Base-by-base conservation (phyloP, 1,140 invertebrate species). In the Megalopta genalis region DNA sequence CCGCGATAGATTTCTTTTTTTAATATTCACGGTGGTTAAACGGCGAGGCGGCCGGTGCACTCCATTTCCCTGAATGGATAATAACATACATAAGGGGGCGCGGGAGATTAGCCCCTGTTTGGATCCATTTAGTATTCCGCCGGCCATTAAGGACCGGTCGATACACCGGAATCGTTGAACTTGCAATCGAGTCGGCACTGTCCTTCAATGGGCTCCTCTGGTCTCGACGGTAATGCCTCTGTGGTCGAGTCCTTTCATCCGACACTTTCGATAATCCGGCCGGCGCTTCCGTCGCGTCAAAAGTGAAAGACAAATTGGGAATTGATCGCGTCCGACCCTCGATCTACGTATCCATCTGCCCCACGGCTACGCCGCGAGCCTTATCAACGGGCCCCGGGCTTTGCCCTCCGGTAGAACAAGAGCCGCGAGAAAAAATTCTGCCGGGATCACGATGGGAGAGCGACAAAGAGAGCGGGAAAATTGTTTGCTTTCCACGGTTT, bases 31-130 rank as follows among this genome's bases (percentile, higher is more conserved):
- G 9, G 9, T 46, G 10, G 42, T 46, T 14, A 46, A 46, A 3
- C 42, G 10, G 12, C 14, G 42, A 12, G 14, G 42, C 10, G 12
- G 42, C 14, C 42, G 42, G 12, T 46, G 42, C 10, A 46, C 9
- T 46, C 42, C 10, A 46, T 46, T 14, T 12, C 42, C 2, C 42
- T 21, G 72, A 64, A 81, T 65, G 71, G 21, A 83, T 52, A 73
- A 76, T 67, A 37, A 37, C 68, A 60, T 71, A 72, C 77, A 79
- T 59, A 80, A 82, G 74, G 63, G 75, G 37, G 42, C 14, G 42
- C 37, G 52, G 62, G 46, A 60, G 74, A 87, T 87, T 88, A 80
- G 74, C 66, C 64, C 39, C 81, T 86, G 81, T 87, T 87, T 88
- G 82, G 68, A 70, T 39, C 74, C 83, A 87, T 85, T 87, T 83